These are phyloP conservation scores for Plebejus melissa DNA, from an alignment of 2,888 invertebrate species.

Conservation along the genomic window DNA sequence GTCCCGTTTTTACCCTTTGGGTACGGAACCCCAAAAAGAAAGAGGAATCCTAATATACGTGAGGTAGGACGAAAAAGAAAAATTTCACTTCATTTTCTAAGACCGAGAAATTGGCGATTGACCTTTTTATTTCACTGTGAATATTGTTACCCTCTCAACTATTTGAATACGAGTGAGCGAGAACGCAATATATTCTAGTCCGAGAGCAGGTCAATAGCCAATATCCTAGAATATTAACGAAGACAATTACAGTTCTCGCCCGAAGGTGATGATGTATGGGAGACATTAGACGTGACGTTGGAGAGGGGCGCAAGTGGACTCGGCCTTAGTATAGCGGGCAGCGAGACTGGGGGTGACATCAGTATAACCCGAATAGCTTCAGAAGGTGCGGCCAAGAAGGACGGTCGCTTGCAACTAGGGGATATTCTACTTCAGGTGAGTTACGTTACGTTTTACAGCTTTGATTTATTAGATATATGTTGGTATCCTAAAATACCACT, in stretches of 20 bases:
- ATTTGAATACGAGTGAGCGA: background rate
- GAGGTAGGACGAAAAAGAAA: background rate
- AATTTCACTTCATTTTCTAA: background rate
- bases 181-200: background rate
- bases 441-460: constrained; percentile 35
- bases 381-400: constrained; percentile 93
- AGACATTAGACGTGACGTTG: constrained; percentile 93
- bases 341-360: constrained; percentile 96
- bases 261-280: constrained; percentile 84
- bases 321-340: constrained; percentile 99
- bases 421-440: constrained; percentile 91
- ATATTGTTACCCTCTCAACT: background rate
- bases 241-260: constrained; percentile 40
- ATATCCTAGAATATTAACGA: constrained; percentile 16
- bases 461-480: background rate
- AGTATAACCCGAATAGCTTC: constrained; percentile 98
- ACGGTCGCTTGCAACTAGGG: constrained; percentile 93
- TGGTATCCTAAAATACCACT: no score
- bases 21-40: no score
- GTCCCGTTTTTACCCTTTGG: no score
- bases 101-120: constrained; percentile 1
- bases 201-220: background rate
- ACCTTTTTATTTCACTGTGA: background rate
- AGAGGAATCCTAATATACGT: background rate
- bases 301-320: constrained; percentile 93